Percentiles rank a stretch among this genome's conserved stretches.
Evolutionary conservation across 92 coral and sea anemone genomes (phyloP).

Genomic region (Palythoa grandis): DNA sequence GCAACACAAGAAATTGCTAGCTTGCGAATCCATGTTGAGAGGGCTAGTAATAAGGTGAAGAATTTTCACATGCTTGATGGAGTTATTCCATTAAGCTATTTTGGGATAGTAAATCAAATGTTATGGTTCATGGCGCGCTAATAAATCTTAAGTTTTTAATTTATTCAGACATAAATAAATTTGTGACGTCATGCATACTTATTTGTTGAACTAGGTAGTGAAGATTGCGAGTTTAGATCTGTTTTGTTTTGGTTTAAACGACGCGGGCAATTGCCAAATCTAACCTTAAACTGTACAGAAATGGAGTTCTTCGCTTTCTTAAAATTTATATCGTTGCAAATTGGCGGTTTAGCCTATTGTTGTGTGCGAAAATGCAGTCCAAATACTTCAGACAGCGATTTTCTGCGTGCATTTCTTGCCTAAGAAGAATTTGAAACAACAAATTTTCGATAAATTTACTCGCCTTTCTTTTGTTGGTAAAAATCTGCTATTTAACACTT

Average conservation of each 20-base stretch:
- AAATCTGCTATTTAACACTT: not conserved
- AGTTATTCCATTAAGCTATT: no score
- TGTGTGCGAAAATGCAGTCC: not conserved
- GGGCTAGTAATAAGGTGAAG: no score
- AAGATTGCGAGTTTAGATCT: not conserved
- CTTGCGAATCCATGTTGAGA: no score
- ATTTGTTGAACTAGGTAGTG: not conserved
- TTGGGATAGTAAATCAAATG: no score
- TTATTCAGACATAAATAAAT: not conserved
- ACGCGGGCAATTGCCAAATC: not conserved
- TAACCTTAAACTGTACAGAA: not conserved
- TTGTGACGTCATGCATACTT: not conserved
- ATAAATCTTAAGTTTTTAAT: not conserved
- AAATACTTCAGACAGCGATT: not conserved
- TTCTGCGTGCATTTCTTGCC: not conserved
- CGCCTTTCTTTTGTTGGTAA: no score
- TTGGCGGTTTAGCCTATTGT: not conserved
- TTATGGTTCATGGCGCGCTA: not conserved
- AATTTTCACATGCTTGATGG: no score
- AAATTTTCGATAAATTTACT: no score
- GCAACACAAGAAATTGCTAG: conserved; percentile 45
- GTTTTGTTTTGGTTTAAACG: not conserved
- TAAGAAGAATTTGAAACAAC: not conserved
- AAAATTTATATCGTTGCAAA: not conserved
- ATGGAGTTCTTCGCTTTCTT: not conserved